These are phyloP conservation scores for Alaudala cheleensis DNA, from an alignment of 2,113 vertebrate genomes.

Conservation along the genomic window DNA sequence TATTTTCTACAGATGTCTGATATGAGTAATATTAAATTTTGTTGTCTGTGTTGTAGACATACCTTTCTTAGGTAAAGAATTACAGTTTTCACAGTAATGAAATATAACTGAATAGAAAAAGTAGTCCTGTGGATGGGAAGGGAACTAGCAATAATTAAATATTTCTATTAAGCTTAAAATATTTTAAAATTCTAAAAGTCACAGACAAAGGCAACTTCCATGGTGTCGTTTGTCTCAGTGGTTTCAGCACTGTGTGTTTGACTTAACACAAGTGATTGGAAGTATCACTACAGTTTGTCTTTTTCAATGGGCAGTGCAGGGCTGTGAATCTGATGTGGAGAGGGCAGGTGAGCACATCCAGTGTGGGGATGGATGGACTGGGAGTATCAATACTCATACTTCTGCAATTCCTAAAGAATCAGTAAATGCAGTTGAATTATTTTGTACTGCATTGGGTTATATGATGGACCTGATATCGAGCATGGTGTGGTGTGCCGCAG, in stretches of 20 bases:
- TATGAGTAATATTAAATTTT: background rate
- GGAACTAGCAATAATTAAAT: background rate
- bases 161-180: background rate
- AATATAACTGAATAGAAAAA: background rate
- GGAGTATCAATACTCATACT: too few species aligned
- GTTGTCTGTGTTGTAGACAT: background rate
- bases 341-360: fast-evolving
- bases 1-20: background rate
- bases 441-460: background rate
- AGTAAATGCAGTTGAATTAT: background rate
- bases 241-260: background rate
- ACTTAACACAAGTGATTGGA: background rate
- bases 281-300: background rate
- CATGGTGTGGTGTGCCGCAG: too few species aligned
- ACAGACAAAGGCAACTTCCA: background rate
- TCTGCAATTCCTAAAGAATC: background rate
- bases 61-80: background rate
- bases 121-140: background rate
- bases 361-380: background rate
- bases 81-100: background rate
- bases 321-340: background rate
- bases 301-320: background rate
- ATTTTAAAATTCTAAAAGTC: background rate
- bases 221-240: background rate
- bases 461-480: background rate